Conservation (phyloP, 2,113 vertebrate genomes). For the Dasyurus viverrinus region DNA sequence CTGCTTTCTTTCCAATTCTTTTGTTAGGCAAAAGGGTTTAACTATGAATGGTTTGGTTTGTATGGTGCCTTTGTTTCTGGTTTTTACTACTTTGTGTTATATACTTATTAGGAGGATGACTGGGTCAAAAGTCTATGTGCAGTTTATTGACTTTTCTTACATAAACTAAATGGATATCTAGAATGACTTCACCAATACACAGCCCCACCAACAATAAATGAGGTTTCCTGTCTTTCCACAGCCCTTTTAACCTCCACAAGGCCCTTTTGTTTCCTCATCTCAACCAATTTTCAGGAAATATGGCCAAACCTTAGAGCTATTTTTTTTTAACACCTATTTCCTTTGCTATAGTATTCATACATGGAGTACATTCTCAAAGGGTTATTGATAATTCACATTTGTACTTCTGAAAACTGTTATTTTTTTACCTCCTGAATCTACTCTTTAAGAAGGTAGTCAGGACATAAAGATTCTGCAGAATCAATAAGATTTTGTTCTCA, state of each 20-base stretch:
- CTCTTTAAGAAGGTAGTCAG: neutral
- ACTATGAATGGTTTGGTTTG: neutral
- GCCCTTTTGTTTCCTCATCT: neutral
- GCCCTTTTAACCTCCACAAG: neutral
- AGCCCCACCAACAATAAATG: neutral
- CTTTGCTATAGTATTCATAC: neutral
- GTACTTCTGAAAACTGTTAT: neutral
- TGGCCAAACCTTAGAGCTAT: neutral
- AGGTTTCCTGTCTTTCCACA: neutral
- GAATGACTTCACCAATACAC: neutral
- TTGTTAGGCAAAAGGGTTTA: neutral
- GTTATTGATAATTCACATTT: neutral
- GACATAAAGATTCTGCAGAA: neutral
- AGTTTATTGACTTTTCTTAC: neutral
- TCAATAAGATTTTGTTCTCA: neutral
- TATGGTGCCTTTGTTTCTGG: neutral
- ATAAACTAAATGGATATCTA: neutral
- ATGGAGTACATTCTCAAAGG: neutral
- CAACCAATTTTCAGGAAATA: neutral
- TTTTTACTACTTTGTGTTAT: neutral
- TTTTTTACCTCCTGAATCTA: neutral
- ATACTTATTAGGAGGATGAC: neutral
- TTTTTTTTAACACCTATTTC: neutral
- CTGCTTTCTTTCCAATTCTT: neutral
- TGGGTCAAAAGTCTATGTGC: neutral